phyloP scores from a whole-genome alignment of 1,140 invertebrate genomes.

The Zaprionus kolodkinae region DNA sequence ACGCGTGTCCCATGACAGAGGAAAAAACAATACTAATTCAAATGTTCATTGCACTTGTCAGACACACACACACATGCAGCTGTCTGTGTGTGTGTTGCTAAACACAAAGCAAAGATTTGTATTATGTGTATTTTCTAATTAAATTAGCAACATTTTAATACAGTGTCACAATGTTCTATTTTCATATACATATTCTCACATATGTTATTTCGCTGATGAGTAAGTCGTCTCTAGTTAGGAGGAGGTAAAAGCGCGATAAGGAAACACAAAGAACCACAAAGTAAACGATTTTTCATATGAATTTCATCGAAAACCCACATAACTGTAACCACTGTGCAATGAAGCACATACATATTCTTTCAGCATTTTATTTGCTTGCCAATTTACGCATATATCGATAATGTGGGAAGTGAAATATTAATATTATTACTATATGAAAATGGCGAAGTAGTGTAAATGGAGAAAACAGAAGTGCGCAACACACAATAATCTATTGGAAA shows the following conservation, averaged over 20 bases:
- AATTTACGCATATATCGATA: conserved; percentile 50
- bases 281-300: too few species aligned
- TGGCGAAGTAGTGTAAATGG: not conserved
- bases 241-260: not conserved
- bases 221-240: too few species aligned
- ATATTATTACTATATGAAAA: conserved; percentile 18
- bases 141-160: conserved; percentile 46
- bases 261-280: not conserved
- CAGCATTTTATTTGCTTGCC: conserved; percentile 29
- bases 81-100: conserved; percentile 1
- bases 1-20: conserved; percentile 49
- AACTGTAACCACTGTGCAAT: conserved; percentile 6
- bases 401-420: conserved; percentile 24
- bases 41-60: conserved; percentile 29
- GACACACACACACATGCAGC: not conserved
- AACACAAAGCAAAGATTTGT: conserved; percentile 15
- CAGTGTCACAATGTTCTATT: not conserved
- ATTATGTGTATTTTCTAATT: conserved; percentile 40
- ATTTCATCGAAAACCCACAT: too few species aligned
- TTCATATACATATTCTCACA: too few species aligned
- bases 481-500: conserved; percentile 28
- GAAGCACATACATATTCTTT: conserved; percentile 7
- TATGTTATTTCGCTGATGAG: too few species aligned
- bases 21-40: conserved; percentile 15
- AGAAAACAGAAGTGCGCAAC: conserved; percentile 13